Evolutionary conservation across 2,888 invertebrate genomes (phyloP).

Genomic region (Drosophila fulvimacula): DNA sequence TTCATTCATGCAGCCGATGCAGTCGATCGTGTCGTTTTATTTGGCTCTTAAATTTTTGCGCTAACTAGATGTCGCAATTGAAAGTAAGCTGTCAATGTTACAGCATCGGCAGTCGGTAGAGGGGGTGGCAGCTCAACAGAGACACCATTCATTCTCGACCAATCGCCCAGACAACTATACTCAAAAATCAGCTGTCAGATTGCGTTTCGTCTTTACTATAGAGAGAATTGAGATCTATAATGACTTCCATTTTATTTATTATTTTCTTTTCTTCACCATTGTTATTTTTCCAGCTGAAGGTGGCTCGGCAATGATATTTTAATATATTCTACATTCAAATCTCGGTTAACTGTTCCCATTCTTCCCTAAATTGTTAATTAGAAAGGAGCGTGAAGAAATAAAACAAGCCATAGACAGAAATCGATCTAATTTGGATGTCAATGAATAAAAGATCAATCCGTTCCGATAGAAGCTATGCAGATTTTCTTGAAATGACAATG

Average conservation of each 20-base stretch:
- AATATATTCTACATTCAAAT: background rate
- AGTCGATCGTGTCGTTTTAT: constrained; percentile 74
- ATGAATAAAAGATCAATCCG: constrained; percentile 29
- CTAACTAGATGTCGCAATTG: constrained; percentile 81
- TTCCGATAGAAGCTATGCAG: background rate
- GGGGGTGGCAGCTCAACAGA: constrained; percentile 6
- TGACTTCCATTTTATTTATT: background rate
- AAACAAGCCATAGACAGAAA: background rate
- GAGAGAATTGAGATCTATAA: too few relatives aligned
- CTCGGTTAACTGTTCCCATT: background rate
- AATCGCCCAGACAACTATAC: constrained; percentile 1
- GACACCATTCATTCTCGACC: constrained; percentile 12
- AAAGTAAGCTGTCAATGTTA: constrained; percentile 77
- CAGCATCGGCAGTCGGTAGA: constrained; percentile 15
- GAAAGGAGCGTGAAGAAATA: constrained; percentile 17
- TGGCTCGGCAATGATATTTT: background rate
- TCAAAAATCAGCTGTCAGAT: background rate
- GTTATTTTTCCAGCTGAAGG: background rate
- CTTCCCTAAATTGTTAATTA: background rate
- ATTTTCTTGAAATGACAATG: constrained; percentile 35
- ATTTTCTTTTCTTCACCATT: background rate
- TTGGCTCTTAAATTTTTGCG: constrained; percentile 75
- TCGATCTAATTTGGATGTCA: background rate
- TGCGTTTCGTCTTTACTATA: background rate
- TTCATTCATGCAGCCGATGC: constrained; percentile 72